phyloP scores from a whole-genome alignment of 2,888 invertebrate genomes.

The Plemyria rubiginata region DNA sequence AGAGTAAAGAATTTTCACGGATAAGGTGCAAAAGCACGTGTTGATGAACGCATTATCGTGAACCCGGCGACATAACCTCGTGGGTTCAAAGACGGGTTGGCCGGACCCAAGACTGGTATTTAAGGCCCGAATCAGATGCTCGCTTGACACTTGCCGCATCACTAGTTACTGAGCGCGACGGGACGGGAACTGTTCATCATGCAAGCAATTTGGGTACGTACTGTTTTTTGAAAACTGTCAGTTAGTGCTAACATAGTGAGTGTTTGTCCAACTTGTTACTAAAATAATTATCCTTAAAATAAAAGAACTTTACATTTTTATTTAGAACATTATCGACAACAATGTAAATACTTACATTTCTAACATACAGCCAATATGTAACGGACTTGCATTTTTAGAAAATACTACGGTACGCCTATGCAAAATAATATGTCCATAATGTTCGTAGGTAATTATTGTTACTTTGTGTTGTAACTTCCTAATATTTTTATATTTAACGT shows the following conservation, averaged over 20 bases:
- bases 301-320: too few species aligned
- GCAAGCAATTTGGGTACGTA: conserved; percentile 71
- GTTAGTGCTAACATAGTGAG: neutral
- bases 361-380: too few species aligned
- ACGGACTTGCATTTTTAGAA: too few species aligned
- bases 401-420: too few species aligned
- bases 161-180: conserved; percentile 52
- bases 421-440: too few species aligned
- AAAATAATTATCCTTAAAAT: too few species aligned
- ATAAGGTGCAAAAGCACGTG: conserved; percentile 23
- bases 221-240: conserved; percentile 2
- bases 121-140: conserved; percentile 58
- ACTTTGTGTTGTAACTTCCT: too few species aligned
- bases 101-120: conserved; percentile 55
- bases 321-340: too few species aligned
- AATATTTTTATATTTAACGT: too few species aligned
- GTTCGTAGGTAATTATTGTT: too few species aligned
- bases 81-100: conserved; percentile 50
- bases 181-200: conserved; percentile 56
- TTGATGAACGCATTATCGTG: conserved; percentile 42
- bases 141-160: conserved; percentile 66
- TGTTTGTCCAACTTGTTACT: neutral
- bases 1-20: too few species aligned
- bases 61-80: conserved; percentile 67
- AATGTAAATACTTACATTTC: too few species aligned